phyloP scores from a whole-genome alignment of 2,797 vertebrate species.

The Tokudaia tokunoshimensis region DNA sequence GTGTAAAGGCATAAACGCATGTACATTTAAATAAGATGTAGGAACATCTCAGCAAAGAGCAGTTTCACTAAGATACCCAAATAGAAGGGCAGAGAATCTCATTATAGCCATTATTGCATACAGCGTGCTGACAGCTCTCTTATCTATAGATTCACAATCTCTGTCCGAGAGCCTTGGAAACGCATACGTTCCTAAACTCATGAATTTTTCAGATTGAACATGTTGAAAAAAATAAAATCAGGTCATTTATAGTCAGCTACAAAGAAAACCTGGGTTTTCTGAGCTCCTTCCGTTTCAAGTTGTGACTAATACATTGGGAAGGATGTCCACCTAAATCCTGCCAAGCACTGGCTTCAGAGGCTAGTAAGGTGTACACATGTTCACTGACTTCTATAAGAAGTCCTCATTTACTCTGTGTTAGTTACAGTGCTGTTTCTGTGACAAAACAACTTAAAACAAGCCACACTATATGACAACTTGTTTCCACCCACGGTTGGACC shows the following conservation, averaged over 20 bases:
- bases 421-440: not conserved
- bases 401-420: not conserved
- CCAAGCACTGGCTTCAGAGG: not conserved
- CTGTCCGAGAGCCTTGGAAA: not conserved
- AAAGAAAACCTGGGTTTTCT: not conserved
- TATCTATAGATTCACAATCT: not conserved
- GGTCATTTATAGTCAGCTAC: not conserved
- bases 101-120: not conserved
- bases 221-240: not conserved
- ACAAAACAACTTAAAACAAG: not conserved
- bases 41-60: not conserved
- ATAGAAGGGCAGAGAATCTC: not conserved
- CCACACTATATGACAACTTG: not conserved
- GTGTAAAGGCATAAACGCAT: not conserved
- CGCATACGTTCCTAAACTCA: not conserved
- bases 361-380: not conserved
- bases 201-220: not conserved
- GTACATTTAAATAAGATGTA: not conserved
- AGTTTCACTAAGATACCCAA: not conserved
- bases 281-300: not conserved
- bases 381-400: not conserved
- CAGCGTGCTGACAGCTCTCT: not conserved
- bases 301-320: not conserved
- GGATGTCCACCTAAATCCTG: not conserved
- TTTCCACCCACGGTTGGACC: not conserved